These are phyloP conservation scores for Anoplolepis gracilipes DNA, from an alignment of 1,140 invertebrate genomes.

Conservation along the genomic window DNA sequence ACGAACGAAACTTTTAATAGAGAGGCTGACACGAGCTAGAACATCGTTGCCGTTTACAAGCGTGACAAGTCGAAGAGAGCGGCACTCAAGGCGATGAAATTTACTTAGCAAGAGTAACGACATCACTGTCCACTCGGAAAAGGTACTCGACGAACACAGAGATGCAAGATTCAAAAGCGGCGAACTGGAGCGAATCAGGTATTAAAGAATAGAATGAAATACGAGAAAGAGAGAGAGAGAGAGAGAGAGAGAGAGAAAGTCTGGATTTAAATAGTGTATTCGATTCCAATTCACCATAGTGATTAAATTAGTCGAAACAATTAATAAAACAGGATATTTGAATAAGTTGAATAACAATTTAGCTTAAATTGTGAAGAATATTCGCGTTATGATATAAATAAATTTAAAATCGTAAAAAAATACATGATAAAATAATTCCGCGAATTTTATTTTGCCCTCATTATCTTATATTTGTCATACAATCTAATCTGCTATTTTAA, in stretches of 20 bases:
- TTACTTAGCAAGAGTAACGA: slow-evolving; percentile 72
- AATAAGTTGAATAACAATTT: background rate
- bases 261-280: background rate
- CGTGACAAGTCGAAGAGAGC: slow-evolving; percentile 65
- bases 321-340: background rate
- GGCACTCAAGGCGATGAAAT: slow-evolving; percentile 72
- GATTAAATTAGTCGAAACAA: background rate
- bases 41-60: slow-evolving; percentile 50
- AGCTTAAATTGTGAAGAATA: background rate
- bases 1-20: slow-evolving; percentile 61
- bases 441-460: background rate
- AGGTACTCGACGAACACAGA: slow-evolving; percentile 29
- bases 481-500: background rate
- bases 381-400: background rate
- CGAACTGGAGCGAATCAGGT: background rate
- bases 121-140: slow-evolving; percentile 71
- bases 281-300: background rate
- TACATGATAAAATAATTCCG: background rate
- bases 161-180: slow-evolving; percentile 2
- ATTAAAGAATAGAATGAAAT: slow-evolving; percentile 2
- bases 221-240: background rate
- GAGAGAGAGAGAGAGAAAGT: background rate
- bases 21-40: slow-evolving; percentile 49
- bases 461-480: background rate
- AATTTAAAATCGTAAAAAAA: background rate